Evolutionary conservation across 2,113 vertebrate genomes (phyloP).

Genomic region (Semicossyphus pulcher): DNA sequence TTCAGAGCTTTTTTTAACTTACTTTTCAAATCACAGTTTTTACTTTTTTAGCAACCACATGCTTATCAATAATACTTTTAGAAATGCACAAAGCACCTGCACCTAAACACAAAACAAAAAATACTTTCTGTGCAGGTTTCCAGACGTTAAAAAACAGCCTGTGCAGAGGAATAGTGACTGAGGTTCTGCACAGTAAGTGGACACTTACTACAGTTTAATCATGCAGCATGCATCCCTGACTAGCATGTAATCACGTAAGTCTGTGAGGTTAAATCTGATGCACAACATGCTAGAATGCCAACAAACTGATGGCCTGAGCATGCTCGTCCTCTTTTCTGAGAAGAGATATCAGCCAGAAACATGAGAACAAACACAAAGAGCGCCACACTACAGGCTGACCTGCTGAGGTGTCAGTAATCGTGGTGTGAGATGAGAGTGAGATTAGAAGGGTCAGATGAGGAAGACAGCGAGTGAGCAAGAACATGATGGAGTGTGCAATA

Average conservation of each 20-base stretch:
- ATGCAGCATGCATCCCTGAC: not conserved
- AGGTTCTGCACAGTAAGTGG: not conserved
- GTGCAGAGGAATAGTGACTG: not conserved
- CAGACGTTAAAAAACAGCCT: constrained; percentile 5
- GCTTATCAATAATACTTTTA: too few relatives aligned
- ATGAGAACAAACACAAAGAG: not conserved
- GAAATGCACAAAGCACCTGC: constrained; percentile 10
- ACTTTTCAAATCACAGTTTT: constrained; percentile 19
- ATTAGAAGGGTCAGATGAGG: constrained; percentile 55
- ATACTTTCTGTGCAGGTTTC: not conserved
- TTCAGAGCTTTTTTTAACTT: constrained; percentile 1
- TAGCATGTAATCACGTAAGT: not conserved
- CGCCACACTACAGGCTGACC: not conserved
- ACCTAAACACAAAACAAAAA: not conserved
- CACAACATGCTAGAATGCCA: not conserved
- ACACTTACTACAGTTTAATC: not conserved
- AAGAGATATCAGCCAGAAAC: not conserved
- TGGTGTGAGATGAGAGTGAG: constrained; percentile 24
- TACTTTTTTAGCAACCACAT: not conserved
- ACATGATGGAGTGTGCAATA: constrained; percentile 69
- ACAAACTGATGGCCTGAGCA: not conserved
- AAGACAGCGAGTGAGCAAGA: constrained; percentile 63
- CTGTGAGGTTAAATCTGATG: not conserved
- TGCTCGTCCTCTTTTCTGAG: constrained; percentile 8
- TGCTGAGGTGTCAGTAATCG: not conserved